A percentile compares a stretch with the other conserved stretches of the same genome.
phyloP scores from a whole-genome alignment of 2,113 vertebrate genomes.

The Mobula birostris region DNA sequence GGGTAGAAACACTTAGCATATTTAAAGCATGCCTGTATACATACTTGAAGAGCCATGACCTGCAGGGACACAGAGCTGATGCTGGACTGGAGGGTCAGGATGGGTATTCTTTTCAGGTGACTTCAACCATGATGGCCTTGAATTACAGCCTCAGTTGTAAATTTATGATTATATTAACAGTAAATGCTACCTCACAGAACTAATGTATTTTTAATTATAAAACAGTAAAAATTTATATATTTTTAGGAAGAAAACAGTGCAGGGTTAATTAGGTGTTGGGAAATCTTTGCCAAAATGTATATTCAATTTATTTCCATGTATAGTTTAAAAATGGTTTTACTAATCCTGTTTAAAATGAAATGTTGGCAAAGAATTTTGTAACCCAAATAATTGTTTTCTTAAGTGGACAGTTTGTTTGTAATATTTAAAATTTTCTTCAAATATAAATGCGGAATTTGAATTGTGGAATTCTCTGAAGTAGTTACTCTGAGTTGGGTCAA shows the following conservation, averaged over 20 bases:
- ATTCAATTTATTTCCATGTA: not conserved
- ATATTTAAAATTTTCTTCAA: not conserved
- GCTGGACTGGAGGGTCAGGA: no score
- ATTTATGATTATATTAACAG: not conserved
- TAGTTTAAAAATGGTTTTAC: conserved; percentile 1
- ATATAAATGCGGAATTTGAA: not conserved
- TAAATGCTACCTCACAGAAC: not conserved
- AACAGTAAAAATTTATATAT: not conserved
- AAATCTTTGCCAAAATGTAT: not conserved
- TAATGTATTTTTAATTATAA: not conserved
- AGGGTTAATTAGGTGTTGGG: not conserved
- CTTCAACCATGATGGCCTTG: no score
- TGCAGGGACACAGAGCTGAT: no score
- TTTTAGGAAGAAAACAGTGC: not conserved
- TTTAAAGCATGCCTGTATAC: no score
- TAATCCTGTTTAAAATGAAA: conserved; percentile 19
- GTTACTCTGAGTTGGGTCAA: conserved; percentile 1
- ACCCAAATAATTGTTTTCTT: not conserved
- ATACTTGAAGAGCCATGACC: no score
- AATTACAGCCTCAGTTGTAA: no score
- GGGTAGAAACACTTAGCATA: no score
- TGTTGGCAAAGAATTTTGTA: not conserved
- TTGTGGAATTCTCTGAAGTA: not conserved
- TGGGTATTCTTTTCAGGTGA: no score
- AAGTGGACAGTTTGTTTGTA: not conserved